Evolutionary conservation across 2,113 vertebrate species (phyloP).

Genomic region (Rhombomys opimus): DNA sequence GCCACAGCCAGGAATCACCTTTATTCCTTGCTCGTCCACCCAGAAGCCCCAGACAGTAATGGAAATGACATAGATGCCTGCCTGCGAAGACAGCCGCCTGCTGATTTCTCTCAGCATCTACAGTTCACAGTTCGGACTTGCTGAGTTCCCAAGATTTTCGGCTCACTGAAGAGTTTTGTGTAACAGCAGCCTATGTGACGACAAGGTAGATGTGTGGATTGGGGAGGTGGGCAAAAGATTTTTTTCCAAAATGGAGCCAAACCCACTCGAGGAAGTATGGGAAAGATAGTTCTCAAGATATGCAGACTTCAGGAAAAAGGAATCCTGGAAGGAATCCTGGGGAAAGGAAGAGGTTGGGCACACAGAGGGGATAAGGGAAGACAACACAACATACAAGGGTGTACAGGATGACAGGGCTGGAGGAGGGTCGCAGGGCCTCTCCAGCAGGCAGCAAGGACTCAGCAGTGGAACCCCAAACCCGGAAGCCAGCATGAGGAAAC

Average conservation of each 20-base stretch:
- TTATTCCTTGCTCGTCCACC: slow-evolving; percentile 58
- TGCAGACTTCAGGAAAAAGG: neutral
- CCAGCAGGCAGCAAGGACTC: neutral
- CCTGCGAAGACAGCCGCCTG: neutral
- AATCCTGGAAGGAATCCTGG: neutral
- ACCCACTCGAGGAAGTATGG: slow-evolving; percentile 35
- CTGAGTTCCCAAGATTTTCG: neutral
- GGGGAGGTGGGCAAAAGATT: neutral
- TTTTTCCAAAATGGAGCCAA: slow-evolving; percentile 46
- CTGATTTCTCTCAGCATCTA: neutral
- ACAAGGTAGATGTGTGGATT: neutral
- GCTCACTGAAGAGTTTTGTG: neutral
- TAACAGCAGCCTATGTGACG: neutral
- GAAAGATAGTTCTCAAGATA: neutral
- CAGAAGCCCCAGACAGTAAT: neutral
- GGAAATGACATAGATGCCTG: neutral
- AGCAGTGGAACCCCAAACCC: rapidly evolving
- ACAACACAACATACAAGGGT: neutral
- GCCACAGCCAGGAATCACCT: neutral
- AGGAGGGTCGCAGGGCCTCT: neutral
- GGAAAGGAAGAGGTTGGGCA: neutral
- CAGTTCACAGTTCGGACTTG: neutral
- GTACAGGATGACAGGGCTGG: neutral
- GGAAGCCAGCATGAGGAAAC: neutral
- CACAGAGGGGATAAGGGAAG: rapidly evolving